Percentiles rank a stretch among this genome's conserved stretches.
phyloP scores from a whole-genome alignment of 35 echinoderm and acorn worm species.

The Heliocidaris tuberculata region DNA sequence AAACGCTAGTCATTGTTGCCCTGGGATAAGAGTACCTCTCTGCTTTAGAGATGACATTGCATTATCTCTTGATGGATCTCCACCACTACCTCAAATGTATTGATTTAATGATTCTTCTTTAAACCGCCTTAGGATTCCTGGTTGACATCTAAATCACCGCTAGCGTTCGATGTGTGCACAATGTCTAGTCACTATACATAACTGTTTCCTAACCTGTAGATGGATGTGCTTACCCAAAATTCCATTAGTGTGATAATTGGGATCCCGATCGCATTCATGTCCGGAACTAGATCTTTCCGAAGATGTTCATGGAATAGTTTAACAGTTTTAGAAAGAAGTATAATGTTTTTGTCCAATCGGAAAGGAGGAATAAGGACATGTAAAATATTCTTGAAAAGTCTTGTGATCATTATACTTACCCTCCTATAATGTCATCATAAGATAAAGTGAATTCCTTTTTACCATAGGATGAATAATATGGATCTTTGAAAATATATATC shows the following conservation, averaged over 20 bases:
- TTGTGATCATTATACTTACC: neutral
- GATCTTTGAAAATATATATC: too few relatives aligned
- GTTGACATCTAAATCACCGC: neutral
- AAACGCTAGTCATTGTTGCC: neutral
- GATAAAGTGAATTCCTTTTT: too few relatives aligned
- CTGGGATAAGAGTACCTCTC: neutral
- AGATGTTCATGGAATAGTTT: neutral
- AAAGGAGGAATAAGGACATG: neutral
- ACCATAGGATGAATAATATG: too few relatives aligned
- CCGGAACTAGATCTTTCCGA: too few relatives aligned
- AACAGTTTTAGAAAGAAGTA: neutral
- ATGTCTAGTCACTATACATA: neutral
- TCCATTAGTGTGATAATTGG: neutral
- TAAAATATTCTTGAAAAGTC: neutral
- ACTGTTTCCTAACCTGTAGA: neutral
- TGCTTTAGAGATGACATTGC: neutral
- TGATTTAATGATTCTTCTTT: conserved; percentile 6
- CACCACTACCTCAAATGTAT: neutral
- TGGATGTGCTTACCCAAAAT: neutral
- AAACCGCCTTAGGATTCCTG: neutral
- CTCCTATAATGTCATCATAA: too few relatives aligned
- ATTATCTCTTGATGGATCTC: neutral
- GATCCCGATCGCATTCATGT: neutral
- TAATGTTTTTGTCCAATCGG: neutral
- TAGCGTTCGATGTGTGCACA: neutral